Base-by-base conservation (phyloP, 1,140 invertebrate genomes). In the Leptinotarsa lineolata region DNA sequence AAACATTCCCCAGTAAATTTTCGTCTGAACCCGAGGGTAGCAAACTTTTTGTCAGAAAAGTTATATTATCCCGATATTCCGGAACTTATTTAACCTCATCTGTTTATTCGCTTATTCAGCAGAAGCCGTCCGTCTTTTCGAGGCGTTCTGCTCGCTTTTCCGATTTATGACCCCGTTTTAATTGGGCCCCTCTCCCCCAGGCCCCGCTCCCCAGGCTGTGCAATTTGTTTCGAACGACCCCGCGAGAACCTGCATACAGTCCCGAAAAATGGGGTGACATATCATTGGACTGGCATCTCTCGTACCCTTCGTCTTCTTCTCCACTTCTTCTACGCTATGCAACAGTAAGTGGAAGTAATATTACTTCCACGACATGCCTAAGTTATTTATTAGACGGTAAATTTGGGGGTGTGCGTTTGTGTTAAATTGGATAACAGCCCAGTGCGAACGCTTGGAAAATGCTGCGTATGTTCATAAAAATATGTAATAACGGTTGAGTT, bases 321-420 rank as follows among this genome's bases (percentile, higher is more conserved):
- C 22, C 58, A 74, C 75, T 71, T 74, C 74, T 76, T 76, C 68
- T 72, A 63, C 75, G 76, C 77, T 74, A 75, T 79, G 79, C 79
- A 80, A 79, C 79, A 79, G 76, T 79, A 78, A 80, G 79, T 77
- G 74, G 76, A 78, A 78, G 79, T 76, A 78, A 80, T 80, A 80
- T 79, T 80, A 77, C 78, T 80, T 79, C 79, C 78, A 80, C 78
- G 78, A 80, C 76, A 77, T 80, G 78, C 79, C 78, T 80, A 79
- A 80, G 78, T 80, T 80, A 80, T 80, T 80, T 80, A 80, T 73
- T 74, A 75, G 73, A 80, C 79, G 79, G 79, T 79, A 79, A 78
- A 79, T 79, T 77, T 79, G 71, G 74, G 79, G 78, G 78, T 76
- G 76, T 68, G 73, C 76, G 74, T 76, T 75, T 71, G 74, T 74